A percentile compares a stretch with the other conserved stretches of the same genome.
Evolutionary conservation across 1,140 invertebrate species (phyloP).

Genomic region (Prorops nasuta): DNA sequence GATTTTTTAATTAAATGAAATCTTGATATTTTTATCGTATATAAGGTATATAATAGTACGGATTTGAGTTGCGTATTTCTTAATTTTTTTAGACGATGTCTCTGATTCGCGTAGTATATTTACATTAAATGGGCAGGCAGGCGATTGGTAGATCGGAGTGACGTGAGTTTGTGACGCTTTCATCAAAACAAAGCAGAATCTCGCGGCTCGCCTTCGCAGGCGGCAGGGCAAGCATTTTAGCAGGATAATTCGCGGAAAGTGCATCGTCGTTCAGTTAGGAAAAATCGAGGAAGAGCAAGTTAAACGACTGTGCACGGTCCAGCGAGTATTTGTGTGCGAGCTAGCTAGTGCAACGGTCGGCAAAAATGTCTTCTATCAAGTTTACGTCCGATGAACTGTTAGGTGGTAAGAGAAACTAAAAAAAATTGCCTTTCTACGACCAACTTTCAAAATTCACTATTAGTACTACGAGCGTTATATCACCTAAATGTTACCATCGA

Average conservation of each 20-base stretch:
- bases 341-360: conserved; percentile 4
- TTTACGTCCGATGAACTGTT: conserved; percentile 49
- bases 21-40: too few species aligned
- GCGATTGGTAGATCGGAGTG: conserved; percentile 29
- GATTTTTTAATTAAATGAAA: too few species aligned
- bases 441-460: too few species aligned
- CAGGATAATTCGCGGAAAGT: conserved; percentile 26
- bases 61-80: too few species aligned
- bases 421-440: too few species aligned
- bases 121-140: conserved; percentile 22
- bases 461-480: too few species aligned
- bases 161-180: conserved; percentile 42
- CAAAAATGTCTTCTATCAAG: conserved; percentile 51
- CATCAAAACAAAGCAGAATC: conserved; percentile 48
- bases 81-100: too few species aligned
- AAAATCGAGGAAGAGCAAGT: background rate
- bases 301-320: background rate
- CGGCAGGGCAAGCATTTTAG: too few species aligned
- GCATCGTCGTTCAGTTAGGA: conserved; percentile 20
- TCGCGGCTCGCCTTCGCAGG: conserved; percentile 21
- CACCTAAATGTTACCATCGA: too few species aligned
- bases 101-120: conserved; percentile 31
- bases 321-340: too few species aligned
- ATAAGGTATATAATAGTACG: too few species aligned
- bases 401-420: conserved; percentile 45